Evolutionary conservation across 2,797 vertebrate genomes (phyloP).

Genomic region (Ambastaia sidthimunki): DNA sequence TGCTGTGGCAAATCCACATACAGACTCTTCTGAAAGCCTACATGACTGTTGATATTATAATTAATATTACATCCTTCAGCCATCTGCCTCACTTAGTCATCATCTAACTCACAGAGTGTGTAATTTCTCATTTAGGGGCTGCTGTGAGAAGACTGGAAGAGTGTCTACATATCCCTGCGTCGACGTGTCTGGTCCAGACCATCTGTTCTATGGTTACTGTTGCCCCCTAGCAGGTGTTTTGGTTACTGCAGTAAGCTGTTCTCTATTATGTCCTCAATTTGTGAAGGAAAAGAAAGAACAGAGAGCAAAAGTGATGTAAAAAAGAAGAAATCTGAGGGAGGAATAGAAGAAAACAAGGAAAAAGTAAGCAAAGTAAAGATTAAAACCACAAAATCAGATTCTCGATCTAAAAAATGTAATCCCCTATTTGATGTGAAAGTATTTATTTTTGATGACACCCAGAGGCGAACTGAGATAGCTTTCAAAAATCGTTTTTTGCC

Average conservation of each 20-base stretch:
- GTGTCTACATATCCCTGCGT: constrained; percentile 32
- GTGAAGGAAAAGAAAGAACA: not conserved
- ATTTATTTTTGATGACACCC: not conserved
- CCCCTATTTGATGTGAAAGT: constrained; percentile 7
- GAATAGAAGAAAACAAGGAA: not conserved
- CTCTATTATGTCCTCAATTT: not conserved
- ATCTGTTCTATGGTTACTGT: constrained; percentile 53
- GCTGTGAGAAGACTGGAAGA: not conserved
- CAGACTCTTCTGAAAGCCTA: constrained; percentile 12
- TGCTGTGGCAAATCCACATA: constrained; percentile 26
- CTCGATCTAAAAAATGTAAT: constrained; percentile 8
- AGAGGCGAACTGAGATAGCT: constrained; percentile 26
- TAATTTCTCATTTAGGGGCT: constrained; percentile 55
- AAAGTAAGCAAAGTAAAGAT: not conserved
- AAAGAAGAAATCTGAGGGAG: not conserved
- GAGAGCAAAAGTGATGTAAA: not conserved
- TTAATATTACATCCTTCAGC: constrained; percentile 22
- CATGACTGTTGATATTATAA: constrained; percentile 20
- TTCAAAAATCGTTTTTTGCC: constrained; percentile 6
- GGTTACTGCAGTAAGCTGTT: constrained; percentile 27
- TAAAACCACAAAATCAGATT: not conserved
- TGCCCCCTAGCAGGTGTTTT: constrained; percentile 56
- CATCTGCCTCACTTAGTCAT: constrained; percentile 56
- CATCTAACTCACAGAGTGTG: constrained; percentile 47
- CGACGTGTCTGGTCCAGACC: constrained; percentile 21